Evolutionary conservation across 2,888 invertebrate species (phyloP), one percentile per base, ranked within the genome.

Genomic region (Caenorhabditis macrosperma): DNA sequence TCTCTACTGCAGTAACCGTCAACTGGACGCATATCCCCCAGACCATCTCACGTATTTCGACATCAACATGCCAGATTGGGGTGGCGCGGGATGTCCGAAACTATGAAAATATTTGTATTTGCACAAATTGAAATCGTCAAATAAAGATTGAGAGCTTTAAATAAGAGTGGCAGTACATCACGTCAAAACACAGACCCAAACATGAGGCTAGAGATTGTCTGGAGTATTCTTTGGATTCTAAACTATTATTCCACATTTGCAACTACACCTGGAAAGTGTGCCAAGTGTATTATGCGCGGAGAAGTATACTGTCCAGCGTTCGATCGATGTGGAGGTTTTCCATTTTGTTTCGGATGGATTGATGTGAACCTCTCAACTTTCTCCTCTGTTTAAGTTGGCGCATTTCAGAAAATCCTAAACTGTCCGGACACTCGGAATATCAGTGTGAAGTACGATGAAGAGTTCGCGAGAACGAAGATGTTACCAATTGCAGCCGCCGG

Each of bases 31-130:
- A 5, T 68, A 72, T 22, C 60, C 76, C 1, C 61, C 67, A 9
- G 84, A 82, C 59, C 84, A 84, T 64, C 61, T 82, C n/a, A 78
- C 78, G 17, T 84, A 84, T 63, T 84, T 74, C 52, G 75, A 81
- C 63, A 57, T 78, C 10, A 69, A 75, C 44, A 69, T 82, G 63
- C 68, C 78, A 5, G 81, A 78, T 69, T 82, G 72, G 68, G 82
- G 82, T 17, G 22, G 33, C 2, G 50, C 50, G 20, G 81, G 81
- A 22, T 82, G 82, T 48, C 72, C 64, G 54, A 64, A 69, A 57
- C 20, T 63, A 28, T 67, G 52, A 63, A 35, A 5, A 48, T 22
- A 22, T 24, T 48, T 28, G 20, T 50, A 52, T 66, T 41, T 15
- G 41, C 17, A 20, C 41, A 28, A n/a, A 60, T 30, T 26, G 33